Evolutionary conservation across 2,888 invertebrate genomes (phyloP).

Genomic region (Pyrochroa serraticornis): DNA sequence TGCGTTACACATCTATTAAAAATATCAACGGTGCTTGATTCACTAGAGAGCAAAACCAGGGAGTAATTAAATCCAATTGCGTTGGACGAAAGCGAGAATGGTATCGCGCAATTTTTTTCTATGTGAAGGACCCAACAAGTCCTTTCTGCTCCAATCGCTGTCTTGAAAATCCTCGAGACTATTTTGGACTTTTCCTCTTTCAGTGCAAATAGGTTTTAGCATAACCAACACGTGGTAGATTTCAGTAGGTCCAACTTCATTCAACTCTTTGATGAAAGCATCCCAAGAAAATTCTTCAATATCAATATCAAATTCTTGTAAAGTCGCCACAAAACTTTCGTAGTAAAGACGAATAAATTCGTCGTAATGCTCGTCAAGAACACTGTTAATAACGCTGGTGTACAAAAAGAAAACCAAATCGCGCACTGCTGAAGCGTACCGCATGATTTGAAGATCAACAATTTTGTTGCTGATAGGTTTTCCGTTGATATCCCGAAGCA

Average conservation of each 20-base stretch:
- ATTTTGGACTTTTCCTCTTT: slow-evolving; percentile 57
- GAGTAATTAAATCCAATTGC: slow-evolving; percentile 51
- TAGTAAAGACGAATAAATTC: slow-evolving; percentile 63
- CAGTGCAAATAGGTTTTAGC: slow-evolving; percentile 60
- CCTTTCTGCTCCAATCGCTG: slow-evolving; percentile 52
- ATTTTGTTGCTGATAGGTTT: slow-evolving; percentile 62
- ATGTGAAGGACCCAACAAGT: slow-evolving; percentile 52
- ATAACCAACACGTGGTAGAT: slow-evolving; percentile 60
- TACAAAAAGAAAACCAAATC: slow-evolving; percentile 65
- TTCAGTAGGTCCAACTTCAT: slow-evolving; percentile 56
- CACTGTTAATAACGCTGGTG: slow-evolving; percentile 59
- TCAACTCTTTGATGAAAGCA: slow-evolving; percentile 57
- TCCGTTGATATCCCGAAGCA: slow-evolving; percentile 58
- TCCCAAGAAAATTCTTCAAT: slow-evolving; percentile 54
- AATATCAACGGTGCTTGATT: neutral
- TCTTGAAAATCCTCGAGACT: slow-evolving; percentile 57
- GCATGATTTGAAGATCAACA: slow-evolving; percentile 65
- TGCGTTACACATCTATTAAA: neutral
- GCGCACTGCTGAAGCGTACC: slow-evolving; percentile 60
- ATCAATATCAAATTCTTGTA: slow-evolving; percentile 55
- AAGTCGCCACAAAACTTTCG: slow-evolving; percentile 56
- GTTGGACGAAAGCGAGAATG: slow-evolving; percentile 48
- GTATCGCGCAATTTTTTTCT: slow-evolving; percentile 51
- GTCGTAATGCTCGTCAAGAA: slow-evolving; percentile 58
- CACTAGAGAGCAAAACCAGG: neutral